Evolutionary conservation across 1,140 invertebrate species (phyloP).

Genomic region (Macrobrachium nipponense): DNA sequence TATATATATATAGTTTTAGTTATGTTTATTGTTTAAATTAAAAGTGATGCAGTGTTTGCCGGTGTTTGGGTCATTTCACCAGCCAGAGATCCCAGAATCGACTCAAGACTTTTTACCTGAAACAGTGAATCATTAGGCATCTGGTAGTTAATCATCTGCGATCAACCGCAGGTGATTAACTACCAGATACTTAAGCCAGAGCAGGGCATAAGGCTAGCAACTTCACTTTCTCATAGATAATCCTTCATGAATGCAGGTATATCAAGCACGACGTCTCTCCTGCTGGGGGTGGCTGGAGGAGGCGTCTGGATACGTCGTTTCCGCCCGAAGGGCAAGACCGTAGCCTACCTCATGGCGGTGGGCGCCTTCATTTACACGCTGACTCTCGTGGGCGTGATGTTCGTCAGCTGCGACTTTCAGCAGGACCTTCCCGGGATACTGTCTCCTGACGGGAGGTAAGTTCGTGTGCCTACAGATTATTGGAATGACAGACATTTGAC

Average conservation of each 20-base stretch:
- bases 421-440: slow-evolving; percentile 50
- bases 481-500: too few relatives aligned
- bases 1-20: too few relatives aligned
- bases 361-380: slow-evolving; percentile 40
- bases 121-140: too few relatives aligned
- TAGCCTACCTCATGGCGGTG: slow-evolving; percentile 32
- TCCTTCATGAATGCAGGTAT: neutral
- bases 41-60: too few relatives aligned
- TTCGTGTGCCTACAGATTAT: too few relatives aligned
- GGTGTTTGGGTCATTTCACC: too few relatives aligned
- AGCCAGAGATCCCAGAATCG: too few relatives aligned
- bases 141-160: too few relatives aligned
- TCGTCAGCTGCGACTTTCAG: slow-evolving; percentile 37
- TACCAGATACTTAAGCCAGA: too few relatives aligned
- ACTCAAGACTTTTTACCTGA: too few relatives aligned
- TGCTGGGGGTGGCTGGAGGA: slow-evolving; percentile 46
- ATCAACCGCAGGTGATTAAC: neutral
- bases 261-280: slow-evolving; percentile 35
- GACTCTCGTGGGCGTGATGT: slow-evolving; percentile 41
- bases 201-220: too few relatives aligned
- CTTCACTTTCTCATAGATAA: neutral
- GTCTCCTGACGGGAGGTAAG: slow-evolving; percentile 39
- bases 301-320: slow-evolving; percentile 51
- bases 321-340: slow-evolving; percentile 40
- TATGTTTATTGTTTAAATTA: too few relatives aligned